phyloP scores from a whole-genome alignment of 2,113 vertebrate species.

The Alligator mississippiensis region DNA sequence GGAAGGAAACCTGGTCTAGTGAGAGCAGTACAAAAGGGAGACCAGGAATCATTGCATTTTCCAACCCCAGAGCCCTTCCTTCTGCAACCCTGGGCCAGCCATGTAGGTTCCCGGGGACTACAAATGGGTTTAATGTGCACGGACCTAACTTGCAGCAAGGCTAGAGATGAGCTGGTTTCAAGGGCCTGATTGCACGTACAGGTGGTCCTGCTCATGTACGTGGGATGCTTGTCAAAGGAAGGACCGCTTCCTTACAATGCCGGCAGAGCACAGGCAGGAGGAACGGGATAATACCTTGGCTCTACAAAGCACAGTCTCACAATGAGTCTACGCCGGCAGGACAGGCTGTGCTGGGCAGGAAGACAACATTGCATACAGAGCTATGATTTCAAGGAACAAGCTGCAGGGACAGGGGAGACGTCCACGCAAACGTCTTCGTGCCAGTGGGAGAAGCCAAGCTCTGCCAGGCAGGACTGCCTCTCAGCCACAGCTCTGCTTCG shows the following conservation, averaged over 20 bases:
- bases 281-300: not conserved
- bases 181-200: not conserved
- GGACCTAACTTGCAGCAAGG: not conserved
- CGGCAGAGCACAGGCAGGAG: not conserved
- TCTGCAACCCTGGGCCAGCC: not conserved
- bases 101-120: not conserved
- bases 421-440: fast-evolving
- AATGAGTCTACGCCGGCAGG: not conserved
- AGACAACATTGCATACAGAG: not conserved
- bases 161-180: not conserved
- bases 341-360: not conserved
- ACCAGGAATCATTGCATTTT: not conserved
- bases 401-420: fast-evolving
- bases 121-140: not conserved
- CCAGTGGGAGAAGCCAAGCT: not conserved
- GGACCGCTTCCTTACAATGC: not conserved
- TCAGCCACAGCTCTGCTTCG: too few species aligned
- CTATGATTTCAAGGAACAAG: not conserved
- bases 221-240: not conserved
- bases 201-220: not conserved
- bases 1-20: not conserved
- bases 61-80: not conserved
- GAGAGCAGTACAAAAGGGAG: not conserved
- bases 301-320: not conserved
- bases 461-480: not conserved